Percentiles rank a stretch among this genome's conserved stretches.
Conservation (phyloP, 92 coral and sea anemone species). For the Porites lobata region DNA sequence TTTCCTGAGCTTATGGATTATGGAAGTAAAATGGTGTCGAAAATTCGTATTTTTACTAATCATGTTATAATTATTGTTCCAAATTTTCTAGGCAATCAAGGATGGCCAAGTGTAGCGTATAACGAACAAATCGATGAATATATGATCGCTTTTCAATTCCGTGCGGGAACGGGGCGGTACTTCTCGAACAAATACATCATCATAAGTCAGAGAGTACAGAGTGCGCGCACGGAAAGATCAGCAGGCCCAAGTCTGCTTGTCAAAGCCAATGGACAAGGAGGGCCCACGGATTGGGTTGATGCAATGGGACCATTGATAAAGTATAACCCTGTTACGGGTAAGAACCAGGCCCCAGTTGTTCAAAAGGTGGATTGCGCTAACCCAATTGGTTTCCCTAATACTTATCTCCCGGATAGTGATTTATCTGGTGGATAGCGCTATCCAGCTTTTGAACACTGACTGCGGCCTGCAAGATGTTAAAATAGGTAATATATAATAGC, state of each 20-base stretch:
- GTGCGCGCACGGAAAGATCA: constrained; percentile 70
- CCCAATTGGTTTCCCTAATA: too few species aligned
- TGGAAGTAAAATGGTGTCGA: too few species aligned
- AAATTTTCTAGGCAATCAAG: constrained; percentile 85
- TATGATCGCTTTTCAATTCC: constrained; percentile 85
- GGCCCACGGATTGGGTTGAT: constrained; percentile 26
- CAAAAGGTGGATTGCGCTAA: too few species aligned
- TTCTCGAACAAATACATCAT: constrained; percentile 73
- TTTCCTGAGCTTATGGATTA: too few species aligned
- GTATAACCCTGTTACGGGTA: constrained; percentile 89
- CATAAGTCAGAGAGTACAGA: constrained; percentile 85
- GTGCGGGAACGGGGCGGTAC: constrained; percentile 49
- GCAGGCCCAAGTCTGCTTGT: constrained; percentile 71
- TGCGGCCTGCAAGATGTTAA: too few species aligned
- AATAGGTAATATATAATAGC: too few species aligned
- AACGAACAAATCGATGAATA: constrained; percentile 80
- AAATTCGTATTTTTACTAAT: not conserved
- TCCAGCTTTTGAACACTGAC: too few species aligned
- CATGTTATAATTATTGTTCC: not conserved
- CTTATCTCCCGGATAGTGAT: too few species aligned
- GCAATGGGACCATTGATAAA: constrained; percentile 71
- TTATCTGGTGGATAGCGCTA: too few species aligned
- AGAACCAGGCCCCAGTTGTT: not conserved
- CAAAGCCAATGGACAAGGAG: constrained; percentile 42
- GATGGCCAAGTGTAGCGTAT: constrained; percentile 91